Evolutionary conservation across 1,140 invertebrate genomes (phyloP), one percentile per base, ranked within the genome.

Genomic region (Euschistus heros): DNA sequence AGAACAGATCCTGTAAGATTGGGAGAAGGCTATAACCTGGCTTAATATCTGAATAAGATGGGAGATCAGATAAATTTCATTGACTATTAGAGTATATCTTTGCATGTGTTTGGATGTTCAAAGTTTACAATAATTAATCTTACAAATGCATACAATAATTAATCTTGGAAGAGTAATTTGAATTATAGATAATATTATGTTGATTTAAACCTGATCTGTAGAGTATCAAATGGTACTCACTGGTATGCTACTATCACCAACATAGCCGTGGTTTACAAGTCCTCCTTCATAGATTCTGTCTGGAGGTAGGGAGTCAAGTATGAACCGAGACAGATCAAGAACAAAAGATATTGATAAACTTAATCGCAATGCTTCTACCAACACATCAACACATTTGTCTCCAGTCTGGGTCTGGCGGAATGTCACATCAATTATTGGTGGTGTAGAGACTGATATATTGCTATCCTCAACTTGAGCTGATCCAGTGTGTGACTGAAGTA

Each of bases 331-430:
- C 24, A 91, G 71, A 46, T 84, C 81, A 67, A 86, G 76, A 14
- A 87, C 74, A 75, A 89, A 89, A 17, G 86, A 82, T 26, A 88
- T 79, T 2, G 86, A 85, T 1, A 91, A 73, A 73, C 87, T 88
- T n/a, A 89, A 71, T 59, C 85, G 76, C 4, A 86, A 81, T 61
- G 86, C 80, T 70, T 90, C 88, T 17, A 90, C 80, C 17, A 86
- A 79, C 26, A 87, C 78, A 72, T 90, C 84, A 37, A 82, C 79
- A 73, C 79, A 81, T 68, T 75, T 79, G 67, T 85, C 84, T 26
- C 83, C 79, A n/a, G 80, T 76, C 68, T 82, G 81, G 24, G 81
- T 82, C 69, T 82, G 78, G 70, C 82, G 77, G 73, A 81, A 86
- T 0, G 81, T 81, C 2, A 86, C 72, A 70, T 86, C 84, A 18